Evolutionary conservation across 2,113 vertebrate species (phyloP).

Genomic region (Agelaius phoeniceus): DNA sequence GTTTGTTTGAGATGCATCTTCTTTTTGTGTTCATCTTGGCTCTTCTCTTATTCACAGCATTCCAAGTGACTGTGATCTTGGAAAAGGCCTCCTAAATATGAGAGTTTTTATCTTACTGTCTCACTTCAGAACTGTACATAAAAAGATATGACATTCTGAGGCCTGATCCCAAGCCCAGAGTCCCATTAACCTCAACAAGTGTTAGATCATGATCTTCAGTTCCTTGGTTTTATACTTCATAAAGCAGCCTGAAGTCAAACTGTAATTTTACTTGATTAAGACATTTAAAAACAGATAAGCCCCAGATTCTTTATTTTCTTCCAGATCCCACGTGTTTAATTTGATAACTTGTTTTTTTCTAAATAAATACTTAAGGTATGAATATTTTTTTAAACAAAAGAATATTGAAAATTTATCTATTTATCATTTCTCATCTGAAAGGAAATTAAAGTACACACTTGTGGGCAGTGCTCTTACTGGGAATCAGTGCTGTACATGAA

Average conservation of each 20-base stretch:
- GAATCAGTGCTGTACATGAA: background rate
- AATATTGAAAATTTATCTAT: background rate
- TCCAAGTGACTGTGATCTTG: background rate
- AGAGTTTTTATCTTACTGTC: background rate
- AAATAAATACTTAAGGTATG: background rate
- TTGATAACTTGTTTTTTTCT: background rate
- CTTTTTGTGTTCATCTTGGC: background rate
- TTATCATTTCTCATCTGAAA: background rate
- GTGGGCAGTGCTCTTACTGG: background rate
- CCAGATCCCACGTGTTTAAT: background rate
- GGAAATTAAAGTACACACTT: background rate
- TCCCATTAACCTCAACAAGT: background rate
- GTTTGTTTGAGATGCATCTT: background rate
- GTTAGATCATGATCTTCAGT: background rate
- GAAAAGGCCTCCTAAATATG: background rate
- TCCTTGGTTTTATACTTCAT: background rate
- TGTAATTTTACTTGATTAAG: background rate
- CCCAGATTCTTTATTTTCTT: background rate
- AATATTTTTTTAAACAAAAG: background rate
- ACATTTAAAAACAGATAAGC: background rate
- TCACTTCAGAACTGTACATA: background rate
- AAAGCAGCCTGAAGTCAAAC: background rate
- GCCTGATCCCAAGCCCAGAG: background rate
- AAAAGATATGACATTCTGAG: background rate
- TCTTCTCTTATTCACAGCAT: background rate